A percentile compares a stretch with the other conserved stretches of the same genome.
Conservation (phyloP, 2,888 invertebrate species). For the Cerastis leucographa region DNA sequence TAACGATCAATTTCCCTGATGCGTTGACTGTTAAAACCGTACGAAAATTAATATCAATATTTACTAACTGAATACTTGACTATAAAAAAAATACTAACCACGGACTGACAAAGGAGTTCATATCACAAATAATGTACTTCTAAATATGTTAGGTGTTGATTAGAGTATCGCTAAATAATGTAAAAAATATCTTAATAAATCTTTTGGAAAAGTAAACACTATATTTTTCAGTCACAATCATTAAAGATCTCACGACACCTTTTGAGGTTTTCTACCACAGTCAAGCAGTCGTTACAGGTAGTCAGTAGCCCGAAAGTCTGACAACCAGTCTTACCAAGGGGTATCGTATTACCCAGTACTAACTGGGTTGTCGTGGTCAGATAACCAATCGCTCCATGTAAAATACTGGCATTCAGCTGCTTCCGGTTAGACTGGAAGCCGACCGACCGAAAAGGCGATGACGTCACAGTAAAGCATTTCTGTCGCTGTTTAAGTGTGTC, state of each 20-base stretch:
- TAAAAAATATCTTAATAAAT: conserved; percentile 10
- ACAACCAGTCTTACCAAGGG: too few species aligned
- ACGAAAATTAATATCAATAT: conserved; percentile 10
- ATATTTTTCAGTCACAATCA: conserved; percentile 11
- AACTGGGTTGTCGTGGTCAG: too few species aligned
- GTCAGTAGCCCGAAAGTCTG: not conserved
- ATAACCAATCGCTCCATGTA: not conserved
- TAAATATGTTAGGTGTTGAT: conserved; percentile 27
- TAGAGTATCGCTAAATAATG: conserved; percentile 22
- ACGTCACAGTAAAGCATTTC: not conserved
- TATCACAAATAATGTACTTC: conserved; percentile 33
- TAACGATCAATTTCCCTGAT: not conserved
- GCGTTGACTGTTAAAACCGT: not conserved
- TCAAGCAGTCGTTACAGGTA: not conserved
- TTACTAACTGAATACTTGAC: conserved; percentile 20
- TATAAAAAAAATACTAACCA: conserved; percentile 18
- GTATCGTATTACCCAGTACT: too few species aligned
- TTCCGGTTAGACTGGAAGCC: not conserved
- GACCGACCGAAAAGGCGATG: not conserved
- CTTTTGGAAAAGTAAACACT: not conserved
- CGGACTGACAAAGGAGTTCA: conserved; percentile 38
- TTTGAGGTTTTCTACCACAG: conserved; percentile 18
- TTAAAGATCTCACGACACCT: not conserved
- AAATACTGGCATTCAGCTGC: not conserved
- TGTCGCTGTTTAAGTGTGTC: not conserved